Percentiles rank a stretch among this genome's conserved stretches.
These are phyloP conservation scores for Cisticola juncidis DNA, from an alignment of 2,113 vertebrate genomes.

Conservation along the genomic window DNA sequence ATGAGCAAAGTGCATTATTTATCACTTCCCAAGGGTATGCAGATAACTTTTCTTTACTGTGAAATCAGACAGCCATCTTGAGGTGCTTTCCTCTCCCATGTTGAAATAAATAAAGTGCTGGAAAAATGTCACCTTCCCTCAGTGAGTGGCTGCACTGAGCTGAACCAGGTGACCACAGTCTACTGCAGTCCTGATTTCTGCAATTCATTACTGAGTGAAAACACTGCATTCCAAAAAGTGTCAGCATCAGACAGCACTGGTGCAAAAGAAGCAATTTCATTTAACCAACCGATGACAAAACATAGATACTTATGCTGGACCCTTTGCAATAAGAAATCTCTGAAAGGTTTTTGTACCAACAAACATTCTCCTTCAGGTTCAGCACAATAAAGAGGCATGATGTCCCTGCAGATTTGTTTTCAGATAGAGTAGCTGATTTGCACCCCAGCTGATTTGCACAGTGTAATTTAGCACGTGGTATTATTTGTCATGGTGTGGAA, in stretches of 20 bases:
- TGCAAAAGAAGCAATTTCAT: background rate
- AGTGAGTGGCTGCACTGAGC: background rate
- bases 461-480: background rate
- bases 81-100: background rate
- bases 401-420: background rate
- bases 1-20: background rate
- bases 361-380: background rate
- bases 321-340: background rate
- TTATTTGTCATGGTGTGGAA: background rate
- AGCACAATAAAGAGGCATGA: background rate
- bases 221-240: background rate
- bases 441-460: background rate
- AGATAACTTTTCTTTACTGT: background rate
- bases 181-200: background rate
- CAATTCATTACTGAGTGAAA: background rate
- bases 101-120: background rate
- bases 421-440: background rate
- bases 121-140: background rate
- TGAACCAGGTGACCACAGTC: background rate
- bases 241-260: background rate
- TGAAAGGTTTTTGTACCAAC: background rate
- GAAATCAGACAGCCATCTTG: background rate
- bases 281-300: background rate
- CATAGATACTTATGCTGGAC: background rate
- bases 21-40: background rate